phyloP scores from a whole-genome alignment of 2,113 vertebrate genomes.

The Dryoscopus gambensis region DNA sequence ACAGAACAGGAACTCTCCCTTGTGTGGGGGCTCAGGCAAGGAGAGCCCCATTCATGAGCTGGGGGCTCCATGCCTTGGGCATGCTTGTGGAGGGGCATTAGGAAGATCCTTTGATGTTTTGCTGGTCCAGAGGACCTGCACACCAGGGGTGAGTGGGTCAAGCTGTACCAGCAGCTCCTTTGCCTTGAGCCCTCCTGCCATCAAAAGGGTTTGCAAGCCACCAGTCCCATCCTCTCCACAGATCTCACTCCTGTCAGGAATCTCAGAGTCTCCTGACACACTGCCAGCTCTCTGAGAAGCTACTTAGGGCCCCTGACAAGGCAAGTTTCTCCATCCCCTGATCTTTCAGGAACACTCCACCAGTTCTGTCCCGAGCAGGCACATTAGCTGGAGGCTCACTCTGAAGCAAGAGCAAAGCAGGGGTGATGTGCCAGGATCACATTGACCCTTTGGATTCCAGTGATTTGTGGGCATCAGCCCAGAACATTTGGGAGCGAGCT shows the following conservation, averaged over 20 bases:
- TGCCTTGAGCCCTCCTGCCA: neutral
- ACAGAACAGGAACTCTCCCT: neutral
- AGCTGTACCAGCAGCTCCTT: neutral
- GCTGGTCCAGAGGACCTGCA: neutral
- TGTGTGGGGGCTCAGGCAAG: accelerated
- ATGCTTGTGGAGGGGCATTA: neutral
- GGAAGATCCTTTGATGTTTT: accelerated
- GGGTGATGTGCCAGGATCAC: neutral
- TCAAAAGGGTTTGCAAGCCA: neutral
- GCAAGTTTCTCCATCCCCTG: neutral
- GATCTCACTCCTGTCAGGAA: neutral
- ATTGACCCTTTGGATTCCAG: accelerated
- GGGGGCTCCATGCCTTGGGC: neutral
- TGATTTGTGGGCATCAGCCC: neutral
- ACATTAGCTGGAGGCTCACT: neutral
- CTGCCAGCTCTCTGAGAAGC: neutral
- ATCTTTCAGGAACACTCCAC: neutral
- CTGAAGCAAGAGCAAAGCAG: neutral
- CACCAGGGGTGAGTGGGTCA: neutral
- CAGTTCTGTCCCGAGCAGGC: neutral
- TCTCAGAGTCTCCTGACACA: neutral
- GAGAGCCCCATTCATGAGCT: accelerated
- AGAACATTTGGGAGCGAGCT: neutral
- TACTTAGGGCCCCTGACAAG: neutral
- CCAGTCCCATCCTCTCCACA: neutral